Conservation (phyloP, 2,113 vertebrate genomes). For the Ochotona curzoniae region DNA sequence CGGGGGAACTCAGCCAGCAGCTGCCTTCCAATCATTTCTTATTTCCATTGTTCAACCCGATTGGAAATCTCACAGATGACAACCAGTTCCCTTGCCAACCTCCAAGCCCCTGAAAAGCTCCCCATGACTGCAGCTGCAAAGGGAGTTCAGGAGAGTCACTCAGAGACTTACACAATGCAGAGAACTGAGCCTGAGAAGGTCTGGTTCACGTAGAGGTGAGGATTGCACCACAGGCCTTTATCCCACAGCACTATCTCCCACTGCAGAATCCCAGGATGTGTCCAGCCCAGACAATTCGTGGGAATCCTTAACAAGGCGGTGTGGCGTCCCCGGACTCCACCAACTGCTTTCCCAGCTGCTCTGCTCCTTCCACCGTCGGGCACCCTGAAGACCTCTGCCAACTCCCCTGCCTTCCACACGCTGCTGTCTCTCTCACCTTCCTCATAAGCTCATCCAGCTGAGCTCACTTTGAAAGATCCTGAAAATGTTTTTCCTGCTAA, state of each 20-base stretch:
- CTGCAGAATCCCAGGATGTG: neutral
- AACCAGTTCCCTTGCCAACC: conserved; percentile 51
- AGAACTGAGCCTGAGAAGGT: neutral
- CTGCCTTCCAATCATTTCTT: conserved; percentile 32
- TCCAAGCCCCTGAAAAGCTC: conserved; percentile 29
- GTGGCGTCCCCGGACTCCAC: neutral
- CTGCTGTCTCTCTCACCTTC: neutral
- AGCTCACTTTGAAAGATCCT: neutral
- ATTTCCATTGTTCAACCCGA: neutral
- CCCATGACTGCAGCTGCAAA: neutral
- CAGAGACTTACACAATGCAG: neutral
- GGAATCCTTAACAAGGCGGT: neutral
- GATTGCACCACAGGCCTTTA: neutral
- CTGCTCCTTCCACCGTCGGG: neutral
- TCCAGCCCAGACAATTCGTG: neutral
- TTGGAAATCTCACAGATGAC: conserved; percentile 54
- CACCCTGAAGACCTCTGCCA: neutral
- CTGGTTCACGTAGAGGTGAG: neutral
- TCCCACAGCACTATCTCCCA: neutral
- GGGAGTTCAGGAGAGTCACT: neutral
- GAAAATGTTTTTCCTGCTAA: neutral
- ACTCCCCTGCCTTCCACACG: neutral
- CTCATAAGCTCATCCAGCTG: neutral
- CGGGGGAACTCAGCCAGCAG: neutral
- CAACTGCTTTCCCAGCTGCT: neutral